Evolutionary conservation across 2,113 vertebrate genomes (phyloP), one percentile per base, ranked within the genome.

Genomic region (Equus przewalskii): DNA sequence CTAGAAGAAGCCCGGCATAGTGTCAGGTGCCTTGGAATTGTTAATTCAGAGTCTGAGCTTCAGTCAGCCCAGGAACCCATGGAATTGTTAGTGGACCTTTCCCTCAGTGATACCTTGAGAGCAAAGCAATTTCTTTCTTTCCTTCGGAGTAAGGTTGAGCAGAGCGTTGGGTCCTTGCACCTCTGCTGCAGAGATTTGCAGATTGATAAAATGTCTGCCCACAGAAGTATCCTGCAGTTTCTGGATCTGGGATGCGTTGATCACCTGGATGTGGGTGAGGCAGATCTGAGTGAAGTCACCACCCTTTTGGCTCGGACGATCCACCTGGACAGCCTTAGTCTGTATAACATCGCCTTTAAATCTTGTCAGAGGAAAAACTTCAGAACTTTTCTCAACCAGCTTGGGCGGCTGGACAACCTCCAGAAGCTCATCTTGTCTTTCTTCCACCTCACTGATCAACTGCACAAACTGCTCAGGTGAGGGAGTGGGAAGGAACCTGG

Each of bases 171-270:
- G 30, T 72, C 70, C 7, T 78, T 96, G 69, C 95, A 93, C 33
- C 60, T 93, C 15, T 97, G 97, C 76, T 97, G 93, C 22, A 90
- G 93, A 83, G 33, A 67, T 83, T 60, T 97, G 76, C 54, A 88
- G 44, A 97, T 94, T 44, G 7, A 41, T 83, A 78, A n/a, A 33
- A 49, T 86, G 4, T 72, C 46, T 91, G 44, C 19, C 13, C 44
- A 19, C 7, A 83, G 6, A 93, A 72, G 3, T 22, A 28, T 54
- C 9, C 36, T 97, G 13, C 14, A 62, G 10, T 62, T 78, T 49
- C 36, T 97, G 56, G 76, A 95, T 79, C 5, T 93, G 56, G 33
- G 49, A 24, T 96, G 97, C 28, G 54, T 62, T 67, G 36, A 79
- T 22, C n/a, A 73, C 21, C 69, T 96, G 26, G 70, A 69, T 67